Evolutionary conservation across 2,888 invertebrate genomes (phyloP).

Genomic region (Mesochorus sp.): DNA sequence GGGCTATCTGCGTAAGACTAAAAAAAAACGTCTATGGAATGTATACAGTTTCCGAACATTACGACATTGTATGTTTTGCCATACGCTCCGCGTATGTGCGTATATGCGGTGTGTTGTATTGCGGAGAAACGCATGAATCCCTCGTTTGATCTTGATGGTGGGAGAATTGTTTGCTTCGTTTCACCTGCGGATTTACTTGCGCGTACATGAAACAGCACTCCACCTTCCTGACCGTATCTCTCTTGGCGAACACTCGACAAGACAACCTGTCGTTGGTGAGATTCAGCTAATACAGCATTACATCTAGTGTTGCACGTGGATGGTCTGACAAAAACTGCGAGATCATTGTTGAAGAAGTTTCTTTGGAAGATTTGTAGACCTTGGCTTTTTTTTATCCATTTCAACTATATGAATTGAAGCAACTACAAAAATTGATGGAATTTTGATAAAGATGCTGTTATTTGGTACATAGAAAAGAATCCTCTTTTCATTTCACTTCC

Average conservation of each 20-base stretch:
- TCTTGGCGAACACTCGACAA: not conserved
- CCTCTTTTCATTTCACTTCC: not conserved
- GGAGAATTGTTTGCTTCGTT: conserved; percentile 63
- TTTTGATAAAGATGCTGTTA: not conserved
- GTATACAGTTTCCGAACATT: conserved; percentile 22
- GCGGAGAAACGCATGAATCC: conserved; percentile 29
- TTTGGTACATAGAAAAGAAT: not conserved
- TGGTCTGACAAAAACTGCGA: too few species aligned
- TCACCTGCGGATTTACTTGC: conserved; percentile 76
- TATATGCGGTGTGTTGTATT: not conserved
- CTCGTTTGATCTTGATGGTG: conserved; percentile 31
- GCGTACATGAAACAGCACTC: conserved; percentile 79
- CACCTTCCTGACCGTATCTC: conserved; percentile 62
- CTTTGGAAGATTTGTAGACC: too few species aligned
- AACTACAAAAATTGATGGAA: not conserved
- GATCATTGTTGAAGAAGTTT: too few species aligned
- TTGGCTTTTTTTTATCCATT: too few species aligned
- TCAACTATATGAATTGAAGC: too few species aligned
- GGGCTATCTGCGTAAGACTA: conserved; percentile 31
- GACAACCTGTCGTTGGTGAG: conserved; percentile 7
- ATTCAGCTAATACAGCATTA: conserved; percentile 21
- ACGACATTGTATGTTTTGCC: conserved; percentile 28
- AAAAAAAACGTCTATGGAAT: conserved; percentile 31
- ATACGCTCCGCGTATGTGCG: conserved; percentile 12
- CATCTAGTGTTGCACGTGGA: not conserved